Evolutionary conservation across 2,888 invertebrate species (phyloP).

Genomic region (Acleris sparsana): DNA sequence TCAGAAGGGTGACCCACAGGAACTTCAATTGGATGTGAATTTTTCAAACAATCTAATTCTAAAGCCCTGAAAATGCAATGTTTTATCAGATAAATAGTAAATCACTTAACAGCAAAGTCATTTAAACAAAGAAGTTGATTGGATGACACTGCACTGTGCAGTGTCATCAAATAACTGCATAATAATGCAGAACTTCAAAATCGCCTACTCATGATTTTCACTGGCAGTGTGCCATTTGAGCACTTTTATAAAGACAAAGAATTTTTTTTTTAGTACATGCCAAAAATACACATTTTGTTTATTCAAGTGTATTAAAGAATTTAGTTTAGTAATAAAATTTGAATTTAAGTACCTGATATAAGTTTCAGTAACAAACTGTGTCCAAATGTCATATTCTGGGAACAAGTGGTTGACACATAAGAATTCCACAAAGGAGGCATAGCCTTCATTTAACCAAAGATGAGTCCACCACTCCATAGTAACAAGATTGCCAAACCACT

Average conservation of each 20-base stretch:
- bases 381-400: conserved; percentile 98
- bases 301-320: background rate
- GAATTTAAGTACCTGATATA: conserved; percentile 84
- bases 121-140: conserved; percentile 19
- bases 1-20: conserved; percentile 97
- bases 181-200: background rate
- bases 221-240: conserved; percentile 25
- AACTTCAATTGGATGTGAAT: conserved; percentile 98
- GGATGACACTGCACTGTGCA: conserved; percentile 28
- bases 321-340: conserved; percentile 4
- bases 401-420: conserved; percentile 96
- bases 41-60: conserved; percentile 93
- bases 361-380: conserved; percentile 96
- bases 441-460: conserved; percentile 98
- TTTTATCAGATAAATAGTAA: conserved; percentile 12
- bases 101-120: conserved; percentile 13
- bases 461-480: conserved; percentile 99
- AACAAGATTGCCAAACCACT: conserved; percentile 99
- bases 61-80: conserved; percentile 84
- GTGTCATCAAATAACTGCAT: too few species aligned
- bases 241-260: conserved; percentile 23
- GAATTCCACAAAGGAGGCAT: conserved; percentile 98
- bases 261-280: conserved; percentile 1
- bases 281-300: conserved; percentile 9
- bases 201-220: conserved; percentile 27